Percentiles rank a stretch among this genome's conserved stretches.
Conservation (phyloP, 2,113 vertebrate species). For the Athene noctua region DNA sequence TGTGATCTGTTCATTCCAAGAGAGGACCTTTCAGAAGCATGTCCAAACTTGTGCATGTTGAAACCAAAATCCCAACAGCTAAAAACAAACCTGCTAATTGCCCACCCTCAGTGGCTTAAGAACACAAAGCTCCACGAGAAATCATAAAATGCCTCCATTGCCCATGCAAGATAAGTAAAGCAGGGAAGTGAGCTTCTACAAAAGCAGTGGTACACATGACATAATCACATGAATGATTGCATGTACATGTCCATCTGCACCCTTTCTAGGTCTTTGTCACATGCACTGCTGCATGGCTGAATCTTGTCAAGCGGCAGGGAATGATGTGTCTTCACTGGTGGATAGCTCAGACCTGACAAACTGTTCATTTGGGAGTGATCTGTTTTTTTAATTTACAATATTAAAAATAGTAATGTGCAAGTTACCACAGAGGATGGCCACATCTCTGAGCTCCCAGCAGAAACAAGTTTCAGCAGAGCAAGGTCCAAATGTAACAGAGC, state of each 20-base stretch:
- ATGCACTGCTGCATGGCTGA: background rate
- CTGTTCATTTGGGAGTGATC: background rate
- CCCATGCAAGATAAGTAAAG: background rate
- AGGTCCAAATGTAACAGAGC: background rate
- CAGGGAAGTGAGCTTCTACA: background rate
- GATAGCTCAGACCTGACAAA: background rate
- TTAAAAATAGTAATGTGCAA: background rate
- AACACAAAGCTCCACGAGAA: background rate
- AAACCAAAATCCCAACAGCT: background rate
- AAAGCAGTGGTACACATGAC: background rate
- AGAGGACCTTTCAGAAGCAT: background rate
- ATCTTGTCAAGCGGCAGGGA: background rate
- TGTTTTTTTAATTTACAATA: background rate
- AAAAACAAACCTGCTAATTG: background rate
- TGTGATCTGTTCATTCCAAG: background rate
- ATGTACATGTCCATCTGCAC: background rate
- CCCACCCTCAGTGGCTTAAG: background rate
- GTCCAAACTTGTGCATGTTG: background rate
- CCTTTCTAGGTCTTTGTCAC: background rate
- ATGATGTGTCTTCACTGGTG: background rate
- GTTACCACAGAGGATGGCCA: rapidly evolving
- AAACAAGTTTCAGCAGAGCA: background rate
- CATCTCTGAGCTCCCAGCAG: background rate
- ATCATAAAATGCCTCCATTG: background rate
- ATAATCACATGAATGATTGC: background rate